phyloP scores from a whole-genome alignment of 2,113 vertebrate species.

The Meleagris gallopavo region DNA sequence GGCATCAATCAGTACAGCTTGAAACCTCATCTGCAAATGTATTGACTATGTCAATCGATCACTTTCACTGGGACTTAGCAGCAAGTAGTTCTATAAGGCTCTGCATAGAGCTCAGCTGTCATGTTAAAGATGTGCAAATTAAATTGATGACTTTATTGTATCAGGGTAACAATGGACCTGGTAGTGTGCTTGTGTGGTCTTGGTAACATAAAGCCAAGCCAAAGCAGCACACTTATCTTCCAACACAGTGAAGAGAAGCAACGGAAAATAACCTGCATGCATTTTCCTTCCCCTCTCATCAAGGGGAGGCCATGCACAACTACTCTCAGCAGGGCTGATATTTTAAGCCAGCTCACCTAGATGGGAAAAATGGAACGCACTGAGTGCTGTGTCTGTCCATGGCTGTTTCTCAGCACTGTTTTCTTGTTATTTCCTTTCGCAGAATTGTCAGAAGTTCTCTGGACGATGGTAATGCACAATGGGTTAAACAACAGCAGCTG shows the following conservation, averaged over 20 bases:
- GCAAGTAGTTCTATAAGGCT: neutral
- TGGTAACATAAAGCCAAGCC: neutral
- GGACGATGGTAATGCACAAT: slow-evolving; percentile 84
- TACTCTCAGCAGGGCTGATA: neutral
- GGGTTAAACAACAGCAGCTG: slow-evolving; percentile 68
- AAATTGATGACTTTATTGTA: neutral
- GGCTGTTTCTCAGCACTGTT: neutral
- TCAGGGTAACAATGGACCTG: neutral
- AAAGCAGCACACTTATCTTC: neutral
- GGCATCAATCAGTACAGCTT: neutral
- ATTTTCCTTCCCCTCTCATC: neutral
- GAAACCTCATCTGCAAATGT: neutral
- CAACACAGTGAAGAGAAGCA: neutral
- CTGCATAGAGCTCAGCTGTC: neutral
- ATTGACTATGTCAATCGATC: neutral
- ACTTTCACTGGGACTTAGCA: neutral
- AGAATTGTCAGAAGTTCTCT: slow-evolving; percentile 91
- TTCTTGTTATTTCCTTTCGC: neutral
- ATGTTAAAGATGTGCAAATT: neutral
- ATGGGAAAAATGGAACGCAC: neutral
- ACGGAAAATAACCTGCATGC: neutral
- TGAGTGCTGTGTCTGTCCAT: rapidly evolving
- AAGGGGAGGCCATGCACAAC: neutral
- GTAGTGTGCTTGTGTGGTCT: neutral
- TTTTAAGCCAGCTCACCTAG: neutral